Base-by-base conservation (phyloP, 2,888 invertebrate genomes). In the Ganaspis brasiliensis region DNA sequence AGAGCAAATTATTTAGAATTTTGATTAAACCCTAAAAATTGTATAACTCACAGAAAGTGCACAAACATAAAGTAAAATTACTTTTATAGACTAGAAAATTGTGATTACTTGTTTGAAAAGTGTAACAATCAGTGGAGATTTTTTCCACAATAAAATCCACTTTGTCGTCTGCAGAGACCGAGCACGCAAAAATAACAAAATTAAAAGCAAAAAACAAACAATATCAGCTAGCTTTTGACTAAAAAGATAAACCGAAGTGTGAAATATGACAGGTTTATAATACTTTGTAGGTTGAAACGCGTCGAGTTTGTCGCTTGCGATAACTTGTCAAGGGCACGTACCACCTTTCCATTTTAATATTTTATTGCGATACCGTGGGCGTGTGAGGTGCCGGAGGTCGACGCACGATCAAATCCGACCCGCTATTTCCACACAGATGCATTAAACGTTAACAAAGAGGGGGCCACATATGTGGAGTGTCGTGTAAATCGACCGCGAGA, bases 271-370 rank as follows among this genome's bases (percentile, higher is more conserved):
- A 26, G 24, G 3, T 24, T 56, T 12, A 56, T 56, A 56, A 26
- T 45, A 67, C n/a, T 16, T n/a, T 8, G n/a, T 16, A 19, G n/a
- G 16, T 21, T 19, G 24, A 67, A 67, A 24, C 0, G n/a, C 4
- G 10, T 67, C 19, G 45, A 67, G 67, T 67, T 67, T n/a, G 45
- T 67, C 40, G 45, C 45, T 26, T 26, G 24, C 21, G 26, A 45
- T 67, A 45, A 67, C 45, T 24, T 67, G 40, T 49, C 67, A 40
- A 67, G 67, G 26, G 45, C 45, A 49, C 67, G 67, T 45, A 67
- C n/a, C 40, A 63, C 67, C 24, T 45, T 24, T 49, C 16, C 26
- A 45, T 67, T 52, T 52, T 67, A 67, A 67, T 67, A 67, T 67
- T 67, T 67, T 67, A 67, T 67, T 63, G 24, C 35, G 14, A 63